Conservation (phyloP, 2,888 invertebrate genomes). For the Cantharis rustica region DNA sequence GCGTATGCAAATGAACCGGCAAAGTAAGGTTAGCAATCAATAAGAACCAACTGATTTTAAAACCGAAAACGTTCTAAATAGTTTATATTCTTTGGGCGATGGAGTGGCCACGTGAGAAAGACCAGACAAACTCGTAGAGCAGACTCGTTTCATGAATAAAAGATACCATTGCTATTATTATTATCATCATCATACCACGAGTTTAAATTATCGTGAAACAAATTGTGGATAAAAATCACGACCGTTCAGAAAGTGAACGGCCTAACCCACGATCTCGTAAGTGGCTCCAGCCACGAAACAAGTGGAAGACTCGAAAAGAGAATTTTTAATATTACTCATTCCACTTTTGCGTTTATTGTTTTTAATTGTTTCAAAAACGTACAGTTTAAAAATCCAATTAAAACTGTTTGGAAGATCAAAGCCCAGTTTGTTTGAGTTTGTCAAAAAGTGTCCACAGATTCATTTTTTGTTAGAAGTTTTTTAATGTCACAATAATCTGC, state of each 20-base stretch:
- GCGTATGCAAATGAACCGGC: not conserved
- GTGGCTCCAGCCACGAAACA: not conserved
- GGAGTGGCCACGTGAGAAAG: conserved; percentile 10
- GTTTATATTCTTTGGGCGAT: conserved; percentile 1
- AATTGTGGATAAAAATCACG: not conserved
- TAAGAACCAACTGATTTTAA: not conserved
- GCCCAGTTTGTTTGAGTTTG: not conserved
- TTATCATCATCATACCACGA: not conserved
- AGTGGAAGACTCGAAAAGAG: not conserved
- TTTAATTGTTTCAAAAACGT: not conserved
- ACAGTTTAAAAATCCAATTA: not conserved
- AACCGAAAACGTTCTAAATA: not conserved
- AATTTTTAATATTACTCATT: not conserved
- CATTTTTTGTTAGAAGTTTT: not conserved
- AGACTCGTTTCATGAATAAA: conserved; percentile 25
- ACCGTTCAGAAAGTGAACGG: not conserved
- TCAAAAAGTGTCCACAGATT: not conserved
- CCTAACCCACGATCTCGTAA: too few relatives aligned
- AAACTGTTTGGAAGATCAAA: not conserved
- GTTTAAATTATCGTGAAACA: not conserved
- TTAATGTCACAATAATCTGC: not conserved
- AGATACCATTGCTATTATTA: conserved; percentile 11
- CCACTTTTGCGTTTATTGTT: not conserved
- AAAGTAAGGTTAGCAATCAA: not conserved
- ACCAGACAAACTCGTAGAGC: conserved; percentile 24